Evolutionary conservation across 2,888 invertebrate species (phyloP), one percentile per base, ranked within the genome.

Genomic region (Lasioglossum figueresi): DNA sequence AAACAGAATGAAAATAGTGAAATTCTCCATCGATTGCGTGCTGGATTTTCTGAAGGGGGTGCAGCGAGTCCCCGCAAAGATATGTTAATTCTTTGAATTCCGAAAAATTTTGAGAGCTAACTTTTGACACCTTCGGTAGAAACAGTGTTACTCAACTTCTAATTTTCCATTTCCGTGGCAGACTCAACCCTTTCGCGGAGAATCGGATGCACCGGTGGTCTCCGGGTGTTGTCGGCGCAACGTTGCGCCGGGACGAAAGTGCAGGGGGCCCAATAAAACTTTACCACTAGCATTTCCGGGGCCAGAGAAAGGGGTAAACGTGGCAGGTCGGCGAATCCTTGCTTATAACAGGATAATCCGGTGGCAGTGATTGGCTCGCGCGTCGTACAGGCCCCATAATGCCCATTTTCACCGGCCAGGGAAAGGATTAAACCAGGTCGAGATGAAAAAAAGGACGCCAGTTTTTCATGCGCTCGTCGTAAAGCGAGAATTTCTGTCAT

Each of bases 401-500:
- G 66, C 79, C 80, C 74, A 48, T 79, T 89, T 89, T 87, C 80
- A 48, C 74, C 52, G 40, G 43, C 37, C 79, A 37, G 59, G 59
- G 68, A 73, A 82, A 82, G 79, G 86, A 80, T 74, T 76, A 79
- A 72, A 31, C 14, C 68, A 31, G n/a, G 52, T 43, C n/a, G 31
- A n/a, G 14, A 72, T 27, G 59, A 27, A 31, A 66, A 72, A 78
- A 70, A 75, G 70, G 73, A 70, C 71, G 79, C 52, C 66, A 37
- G 77, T 71, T 80, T 23, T 40, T 37, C 77, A 66, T 63, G 43
- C 45, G 66, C 66, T 66, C 66, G 45, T 81, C 72, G 79, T 72
- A 80, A 86, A 88, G 83, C 83, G 83, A 85, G 85, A 90, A 83
- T 79, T 78, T 78, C 74, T 80, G 86, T 80, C 84, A 82, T 88